These are phyloP conservation scores for Lucilia cuprina DNA, from an alignment of 1,140 invertebrate species.

Conservation along the genomic window DNA sequence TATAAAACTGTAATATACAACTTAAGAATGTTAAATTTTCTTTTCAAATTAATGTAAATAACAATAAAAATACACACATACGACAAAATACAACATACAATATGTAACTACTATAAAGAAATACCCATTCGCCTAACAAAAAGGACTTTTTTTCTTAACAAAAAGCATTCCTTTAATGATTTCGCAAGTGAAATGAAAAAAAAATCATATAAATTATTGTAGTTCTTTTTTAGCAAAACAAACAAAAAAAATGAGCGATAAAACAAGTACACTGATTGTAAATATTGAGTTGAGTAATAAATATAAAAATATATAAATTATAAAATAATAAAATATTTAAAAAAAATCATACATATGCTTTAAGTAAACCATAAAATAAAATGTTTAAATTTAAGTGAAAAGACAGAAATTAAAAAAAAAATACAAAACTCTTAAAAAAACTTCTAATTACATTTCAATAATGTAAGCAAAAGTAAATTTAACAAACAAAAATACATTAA, in stretches of 20 bases:
- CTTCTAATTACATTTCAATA: conserved; percentile 28
- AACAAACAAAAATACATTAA: conserved; percentile 6
- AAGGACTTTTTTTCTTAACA: conserved; percentile 40
- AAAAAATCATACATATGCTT: background rate
- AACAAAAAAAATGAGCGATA: background rate
- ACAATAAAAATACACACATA: background rate
- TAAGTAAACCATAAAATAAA: conserved; percentile 8
- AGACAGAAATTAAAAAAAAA: conserved; percentile 34
- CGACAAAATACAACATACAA: background rate
- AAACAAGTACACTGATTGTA: conserved; percentile 20
- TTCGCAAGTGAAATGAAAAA: conserved; percentile 22
- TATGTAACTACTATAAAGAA: background rate
- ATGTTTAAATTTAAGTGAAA: conserved; percentile 23
- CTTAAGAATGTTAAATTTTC: background rate
- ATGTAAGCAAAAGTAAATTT: conserved; percentile 17
- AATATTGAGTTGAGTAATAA: conserved; percentile 27
- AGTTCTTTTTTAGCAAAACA: conserved; percentile 9
- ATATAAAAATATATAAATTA: background rate
- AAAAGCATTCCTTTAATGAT: conserved; percentile 44
- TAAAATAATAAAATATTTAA: background rate
- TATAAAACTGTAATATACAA: background rate
- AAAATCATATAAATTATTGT: conserved; percentile 40
- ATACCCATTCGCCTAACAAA: background rate
- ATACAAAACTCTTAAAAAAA: conserved; percentile 32
- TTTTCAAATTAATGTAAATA: conserved; percentile 13